These are phyloP conservation scores for Drosophila putrida DNA, from an alignment of 2,888 invertebrate genomes.

Conservation along the genomic window DNA sequence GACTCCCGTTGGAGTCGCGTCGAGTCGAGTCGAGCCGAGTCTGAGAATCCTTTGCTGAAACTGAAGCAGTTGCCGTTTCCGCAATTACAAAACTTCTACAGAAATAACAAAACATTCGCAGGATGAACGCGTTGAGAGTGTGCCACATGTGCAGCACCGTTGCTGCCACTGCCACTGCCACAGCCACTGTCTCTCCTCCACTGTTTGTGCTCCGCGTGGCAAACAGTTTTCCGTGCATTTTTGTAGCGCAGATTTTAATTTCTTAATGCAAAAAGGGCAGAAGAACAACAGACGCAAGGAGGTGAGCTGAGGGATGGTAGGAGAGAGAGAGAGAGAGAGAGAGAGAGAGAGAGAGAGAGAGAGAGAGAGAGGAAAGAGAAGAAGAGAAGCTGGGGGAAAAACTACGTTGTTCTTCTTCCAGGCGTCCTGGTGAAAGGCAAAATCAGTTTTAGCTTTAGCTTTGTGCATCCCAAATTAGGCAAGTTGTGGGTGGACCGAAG, in stretches of 20 bases:
- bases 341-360: constrained; percentile 6
- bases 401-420: too few species aligned
- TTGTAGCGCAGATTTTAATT: constrained; percentile 75
- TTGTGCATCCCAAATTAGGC: constrained; percentile 58
- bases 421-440: too few species aligned
- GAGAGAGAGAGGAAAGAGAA: too few species aligned
- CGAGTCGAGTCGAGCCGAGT: constrained; percentile 9
- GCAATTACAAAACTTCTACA: constrained; percentile 80
- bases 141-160: constrained; percentile 65
- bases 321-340: too few species aligned
- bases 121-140: constrained; percentile 52
- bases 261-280: constrained; percentile 79
- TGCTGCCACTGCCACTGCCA: constrained; percentile 11
- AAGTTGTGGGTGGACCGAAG: neutral
- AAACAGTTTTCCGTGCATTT: constrained; percentile 57
- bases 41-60: constrained; percentile 40
- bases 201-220: constrained; percentile 18
- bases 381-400: too few species aligned
- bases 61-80: constrained; percentile 70
- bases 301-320: neutral
- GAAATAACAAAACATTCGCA: constrained; percentile 78
- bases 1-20: constrained; percentile 21
- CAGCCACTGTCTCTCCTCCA: neutral
- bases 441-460: constrained; percentile 20
- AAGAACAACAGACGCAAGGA: constrained; percentile 26